Percentiles rank a stretch among this genome's conserved stretches.
These are phyloP conservation scores for Anas bahamensis DNA, from an alignment of 2,797 vertebrate genomes.

Conservation along the genomic window DNA sequence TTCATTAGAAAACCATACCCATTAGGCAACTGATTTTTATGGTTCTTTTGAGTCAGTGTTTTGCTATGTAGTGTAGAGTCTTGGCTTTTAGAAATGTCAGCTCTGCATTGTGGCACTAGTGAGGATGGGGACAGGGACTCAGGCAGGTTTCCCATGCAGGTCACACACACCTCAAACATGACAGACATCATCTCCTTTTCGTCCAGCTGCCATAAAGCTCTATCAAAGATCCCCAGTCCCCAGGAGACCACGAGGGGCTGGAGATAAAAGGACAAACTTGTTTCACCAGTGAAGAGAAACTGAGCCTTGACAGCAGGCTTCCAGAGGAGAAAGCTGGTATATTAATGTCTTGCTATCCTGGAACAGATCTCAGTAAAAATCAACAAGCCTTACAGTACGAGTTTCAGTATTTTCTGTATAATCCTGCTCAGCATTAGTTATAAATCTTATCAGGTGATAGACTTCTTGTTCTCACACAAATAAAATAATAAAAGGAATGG, in stretches of 20 bases:
- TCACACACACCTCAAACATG: neutral
- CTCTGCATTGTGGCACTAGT: neutral
- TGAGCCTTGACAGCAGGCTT: conserved; percentile 7
- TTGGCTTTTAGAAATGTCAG: neutral
- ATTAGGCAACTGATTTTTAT: neutral
- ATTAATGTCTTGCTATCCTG: conserved; percentile 48
- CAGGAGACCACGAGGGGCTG: neutral
- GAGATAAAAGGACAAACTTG: conserved; percentile 3
- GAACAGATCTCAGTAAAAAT: conserved; percentile 50
- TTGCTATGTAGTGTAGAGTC: neutral
- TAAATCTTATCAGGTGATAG: conserved; percentile 64
- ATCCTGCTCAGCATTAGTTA: conserved; percentile 40
- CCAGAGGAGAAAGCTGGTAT: neutral
- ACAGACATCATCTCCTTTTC: neutral
- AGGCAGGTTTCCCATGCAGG: neutral
- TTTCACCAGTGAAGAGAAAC: neutral
- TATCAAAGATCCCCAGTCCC: neutral
- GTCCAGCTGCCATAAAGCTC: neutral
- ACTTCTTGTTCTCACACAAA: conserved; percentile 61
- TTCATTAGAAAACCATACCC: neutral
- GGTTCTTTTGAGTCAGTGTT: neutral
- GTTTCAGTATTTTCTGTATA: conserved; percentile 24
- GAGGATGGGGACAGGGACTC: neutral
- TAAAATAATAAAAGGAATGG: conserved; percentile 55
- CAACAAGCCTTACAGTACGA: conserved; percentile 34